Conservation (phyloP, 2,888 invertebrate species). For the Ochropacha duplaris region DNA sequence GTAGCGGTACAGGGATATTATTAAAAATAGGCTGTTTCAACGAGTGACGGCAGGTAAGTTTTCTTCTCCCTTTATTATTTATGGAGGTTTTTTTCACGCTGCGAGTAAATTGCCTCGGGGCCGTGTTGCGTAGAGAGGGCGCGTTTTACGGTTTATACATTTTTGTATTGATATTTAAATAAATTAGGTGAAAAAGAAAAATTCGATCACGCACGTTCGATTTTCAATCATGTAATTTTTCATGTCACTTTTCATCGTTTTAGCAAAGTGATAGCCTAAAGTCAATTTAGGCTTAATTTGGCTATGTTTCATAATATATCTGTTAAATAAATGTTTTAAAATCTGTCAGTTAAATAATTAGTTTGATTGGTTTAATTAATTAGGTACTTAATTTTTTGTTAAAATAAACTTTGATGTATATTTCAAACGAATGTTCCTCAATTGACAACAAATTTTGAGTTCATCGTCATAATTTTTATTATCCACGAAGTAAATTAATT, state of each 20-base stretch:
- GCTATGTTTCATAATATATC: too few species aligned
- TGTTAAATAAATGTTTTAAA: too few species aligned
- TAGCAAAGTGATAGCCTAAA: too few species aligned
- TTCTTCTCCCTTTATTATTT: slow-evolving; percentile 37
- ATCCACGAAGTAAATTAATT: not conserved
- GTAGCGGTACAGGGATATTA: slow-evolving; percentile 44
- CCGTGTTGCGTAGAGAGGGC: not conserved
- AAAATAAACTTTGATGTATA: too few species aligned
- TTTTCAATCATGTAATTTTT: not conserved
- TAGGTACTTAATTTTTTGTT: too few species aligned
- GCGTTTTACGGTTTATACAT: not conserved
- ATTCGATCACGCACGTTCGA: not conserved
- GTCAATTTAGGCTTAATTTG: too few species aligned
- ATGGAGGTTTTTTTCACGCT: slow-evolving; percentile 27
- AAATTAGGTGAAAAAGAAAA: not conserved
- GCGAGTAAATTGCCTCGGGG: slow-evolving; percentile 19
- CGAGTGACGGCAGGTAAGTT: slow-evolving; percentile 42
- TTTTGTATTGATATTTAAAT: not conserved
- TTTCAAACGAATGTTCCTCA: too few species aligned
- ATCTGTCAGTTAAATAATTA: too few species aligned
- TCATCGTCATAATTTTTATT: not conserved
- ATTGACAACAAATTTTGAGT: too few species aligned
- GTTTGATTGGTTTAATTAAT: too few species aligned
- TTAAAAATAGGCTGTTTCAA: slow-evolving; percentile 45
- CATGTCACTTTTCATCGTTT: not conserved